phyloP scores from a whole-genome alignment of 2,113 vertebrate species.

The Leptosomus discolor region DNA sequence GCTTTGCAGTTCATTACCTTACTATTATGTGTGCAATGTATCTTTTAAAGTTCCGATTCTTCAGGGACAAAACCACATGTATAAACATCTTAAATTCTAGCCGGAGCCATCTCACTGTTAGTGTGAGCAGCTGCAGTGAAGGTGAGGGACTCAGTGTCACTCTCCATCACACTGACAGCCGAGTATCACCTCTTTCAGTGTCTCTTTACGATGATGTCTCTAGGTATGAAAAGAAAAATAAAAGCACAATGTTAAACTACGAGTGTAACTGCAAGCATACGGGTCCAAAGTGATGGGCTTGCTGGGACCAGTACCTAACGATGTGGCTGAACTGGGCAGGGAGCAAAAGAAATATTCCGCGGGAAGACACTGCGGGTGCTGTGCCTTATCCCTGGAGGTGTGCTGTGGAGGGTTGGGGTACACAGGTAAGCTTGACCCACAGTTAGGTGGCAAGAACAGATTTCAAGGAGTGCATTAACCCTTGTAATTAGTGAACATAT shows the following conservation, averaged over 20 bases:
- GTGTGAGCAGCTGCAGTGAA: background rate
- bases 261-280: background rate
- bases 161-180: background rate
- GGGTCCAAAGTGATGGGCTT: background rate
- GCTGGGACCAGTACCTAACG: background rate
- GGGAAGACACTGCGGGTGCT: background rate
- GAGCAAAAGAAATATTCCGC: background rate
- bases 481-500: background rate
- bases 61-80: background rate
- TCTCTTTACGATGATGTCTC: background rate
- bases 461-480: background rate
- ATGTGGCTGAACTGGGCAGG: background rate
- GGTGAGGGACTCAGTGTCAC: background rate
- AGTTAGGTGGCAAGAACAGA: background rate
- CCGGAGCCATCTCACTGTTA: background rate
- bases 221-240: background rate
- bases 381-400: background rate
- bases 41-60: background rate
- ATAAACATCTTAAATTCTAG: background rate
- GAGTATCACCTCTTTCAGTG: background rate
- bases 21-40: background rate
- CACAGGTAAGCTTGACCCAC: background rate
- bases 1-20: background rate
- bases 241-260: background rate
- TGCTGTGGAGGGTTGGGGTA: background rate